phyloP scores from a whole-genome alignment of 2,797 vertebrate genomes.

The Dendrocincla tyrannina region DNA sequence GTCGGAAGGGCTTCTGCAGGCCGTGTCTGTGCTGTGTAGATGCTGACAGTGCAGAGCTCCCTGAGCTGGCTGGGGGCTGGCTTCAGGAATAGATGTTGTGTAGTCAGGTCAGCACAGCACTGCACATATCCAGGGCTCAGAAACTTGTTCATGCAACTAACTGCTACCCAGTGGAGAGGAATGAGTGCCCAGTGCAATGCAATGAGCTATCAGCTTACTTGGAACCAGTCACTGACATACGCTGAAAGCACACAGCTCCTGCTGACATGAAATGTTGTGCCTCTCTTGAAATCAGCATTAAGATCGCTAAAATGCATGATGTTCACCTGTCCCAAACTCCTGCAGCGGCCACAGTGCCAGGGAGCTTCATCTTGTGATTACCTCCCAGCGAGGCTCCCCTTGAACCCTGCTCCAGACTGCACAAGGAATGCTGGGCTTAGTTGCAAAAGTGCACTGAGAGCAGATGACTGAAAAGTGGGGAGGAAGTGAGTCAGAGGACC shows the following conservation, averaged over 20 bases:
- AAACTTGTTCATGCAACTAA: neutral
- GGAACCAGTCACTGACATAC: neutral
- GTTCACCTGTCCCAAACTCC: neutral
- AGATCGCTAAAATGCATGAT: neutral
- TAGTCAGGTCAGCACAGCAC: neutral
- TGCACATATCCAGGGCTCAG: neutral
- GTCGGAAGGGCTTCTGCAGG: neutral
- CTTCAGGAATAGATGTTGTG: neutral
- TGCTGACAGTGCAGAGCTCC: neutral
- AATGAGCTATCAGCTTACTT: neutral
- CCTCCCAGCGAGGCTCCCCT: neutral
- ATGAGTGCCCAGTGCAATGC: neutral
- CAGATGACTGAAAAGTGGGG: neutral
- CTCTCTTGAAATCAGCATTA: neutral
- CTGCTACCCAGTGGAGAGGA: neutral
- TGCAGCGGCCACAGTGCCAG: neutral
- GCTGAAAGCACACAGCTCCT: neutral
- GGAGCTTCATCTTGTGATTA: neutral
- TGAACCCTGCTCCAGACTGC: neutral
- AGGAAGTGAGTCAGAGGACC: conserved; percentile 47
- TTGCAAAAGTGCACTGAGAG: neutral
- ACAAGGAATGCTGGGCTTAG: neutral
- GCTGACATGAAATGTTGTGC: neutral
- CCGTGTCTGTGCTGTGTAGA: rapidly evolving
- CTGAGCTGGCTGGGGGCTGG: neutral